phyloP scores from a whole-genome alignment of 2,888 invertebrate species.

The Tribolium freemani region DNA sequence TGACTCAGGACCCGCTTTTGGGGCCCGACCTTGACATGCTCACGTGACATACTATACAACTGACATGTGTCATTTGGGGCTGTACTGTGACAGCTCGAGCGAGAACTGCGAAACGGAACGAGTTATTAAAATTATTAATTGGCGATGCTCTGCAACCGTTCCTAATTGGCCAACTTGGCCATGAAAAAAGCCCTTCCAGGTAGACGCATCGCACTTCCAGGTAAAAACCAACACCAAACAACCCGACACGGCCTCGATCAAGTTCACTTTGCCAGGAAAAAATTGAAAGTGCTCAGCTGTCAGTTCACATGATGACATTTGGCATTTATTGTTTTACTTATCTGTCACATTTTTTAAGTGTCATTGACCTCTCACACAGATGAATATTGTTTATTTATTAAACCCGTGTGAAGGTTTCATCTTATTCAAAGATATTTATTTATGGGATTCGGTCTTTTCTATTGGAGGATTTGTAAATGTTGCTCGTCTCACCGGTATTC shows the following conservation, averaged over 20 bases:
- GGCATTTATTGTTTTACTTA: neutral
- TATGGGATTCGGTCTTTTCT: no score
- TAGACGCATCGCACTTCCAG: neutral
- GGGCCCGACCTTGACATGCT: conserved; percentile 13
- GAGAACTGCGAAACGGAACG: neutral
- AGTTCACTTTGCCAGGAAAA: neutral
- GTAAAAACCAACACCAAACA: neutral
- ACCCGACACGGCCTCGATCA: neutral
- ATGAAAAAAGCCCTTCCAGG: neutral
- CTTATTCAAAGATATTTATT: neutral
- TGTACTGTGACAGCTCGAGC: neutral
- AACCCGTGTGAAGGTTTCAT: neutral
- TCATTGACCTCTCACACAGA: neutral
- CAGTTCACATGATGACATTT: neutral
- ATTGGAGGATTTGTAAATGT: no score
- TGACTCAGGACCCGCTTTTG: neutral
- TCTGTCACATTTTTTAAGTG: neutral
- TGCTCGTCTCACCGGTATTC: neutral
- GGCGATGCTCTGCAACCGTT: neutral
- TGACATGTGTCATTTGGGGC: neutral
- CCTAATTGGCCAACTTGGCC: no score
- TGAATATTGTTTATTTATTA: neutral
- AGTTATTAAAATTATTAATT: neutral
- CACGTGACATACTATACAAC: neutral
- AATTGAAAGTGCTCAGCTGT: neutral